phyloP scores from a whole-genome alignment of 2,797 vertebrate genomes.

The Hyperoplus immaculatus region DNA sequence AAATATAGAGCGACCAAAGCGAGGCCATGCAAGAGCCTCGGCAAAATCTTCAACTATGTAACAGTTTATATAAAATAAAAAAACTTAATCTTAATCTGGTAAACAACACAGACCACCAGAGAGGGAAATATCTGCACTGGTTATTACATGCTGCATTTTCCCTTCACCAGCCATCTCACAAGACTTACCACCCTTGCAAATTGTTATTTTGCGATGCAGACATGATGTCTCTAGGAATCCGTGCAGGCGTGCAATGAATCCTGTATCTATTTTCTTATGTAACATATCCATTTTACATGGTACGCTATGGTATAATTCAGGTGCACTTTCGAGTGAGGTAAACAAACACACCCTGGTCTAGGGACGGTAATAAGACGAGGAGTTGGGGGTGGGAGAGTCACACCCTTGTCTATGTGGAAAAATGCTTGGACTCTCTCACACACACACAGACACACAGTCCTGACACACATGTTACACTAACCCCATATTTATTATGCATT shows the following conservation, averaged over 20 bases:
- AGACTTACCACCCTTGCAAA: conserved; percentile 7
- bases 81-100: conserved; percentile 43
- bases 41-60: conserved; percentile 20
- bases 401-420: not conserved
- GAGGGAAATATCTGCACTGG: conserved; percentile 19
- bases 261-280: not conserved
- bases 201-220: conserved; percentile 27
- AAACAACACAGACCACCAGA: conserved; percentile 62
- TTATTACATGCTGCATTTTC: conserved; percentile 33
- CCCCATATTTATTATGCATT: not conserved
- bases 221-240: not conserved
- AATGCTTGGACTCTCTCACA: not conserved
- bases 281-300: not conserved
- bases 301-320: not conserved
- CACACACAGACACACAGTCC: not conserved
- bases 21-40: conserved; percentile 15
- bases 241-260: not conserved
- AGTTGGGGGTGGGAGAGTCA: not conserved
- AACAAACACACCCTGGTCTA: not conserved
- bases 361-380: too few species aligned
- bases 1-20: conserved; percentile 44
- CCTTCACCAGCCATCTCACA: conserved; percentile 10
- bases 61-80: conserved; percentile 13
- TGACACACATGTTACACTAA: conserved; percentile 6
- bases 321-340: not conserved